phyloP scores from a whole-genome alignment of 2,797 vertebrate genomes.

The Tympanoctomys barrerae region DNA sequence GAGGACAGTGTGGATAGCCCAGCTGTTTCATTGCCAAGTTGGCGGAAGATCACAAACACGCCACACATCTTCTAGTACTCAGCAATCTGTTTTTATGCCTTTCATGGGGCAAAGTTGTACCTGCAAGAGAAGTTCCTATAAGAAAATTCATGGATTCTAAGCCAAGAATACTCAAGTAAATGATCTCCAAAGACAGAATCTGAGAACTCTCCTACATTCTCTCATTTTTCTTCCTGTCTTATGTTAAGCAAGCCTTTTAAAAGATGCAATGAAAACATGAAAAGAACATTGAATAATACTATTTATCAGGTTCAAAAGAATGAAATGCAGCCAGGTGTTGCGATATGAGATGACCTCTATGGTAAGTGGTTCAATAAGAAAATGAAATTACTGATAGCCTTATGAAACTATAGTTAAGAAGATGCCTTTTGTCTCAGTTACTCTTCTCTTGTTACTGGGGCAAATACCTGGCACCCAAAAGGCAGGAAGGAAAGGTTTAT shows the following conservation, averaged over 20 bases:
- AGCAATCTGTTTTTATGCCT: too few relatives aligned
- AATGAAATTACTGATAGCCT: background rate
- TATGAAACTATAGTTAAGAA: background rate
- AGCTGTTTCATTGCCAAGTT: background rate
- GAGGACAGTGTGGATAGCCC: rapidly evolving
- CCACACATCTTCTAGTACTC: rapidly evolving
- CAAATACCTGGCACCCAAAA: too few relatives aligned
- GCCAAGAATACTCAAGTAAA: background rate
- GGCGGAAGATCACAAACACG: background rate
- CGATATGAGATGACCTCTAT: background rate
- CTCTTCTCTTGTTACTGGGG: too few relatives aligned
- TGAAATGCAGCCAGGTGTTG: background rate
- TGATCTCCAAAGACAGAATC: background rate
- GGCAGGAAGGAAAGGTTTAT: too few relatives aligned
- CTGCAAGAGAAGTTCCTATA: rapidly evolving
- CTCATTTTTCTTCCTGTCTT: background rate
- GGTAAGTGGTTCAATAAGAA: background rate
- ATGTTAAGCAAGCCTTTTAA: background rate
- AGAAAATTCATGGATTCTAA: background rate
- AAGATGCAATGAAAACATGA: background rate
- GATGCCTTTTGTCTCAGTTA: background rate
- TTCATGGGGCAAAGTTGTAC: too few relatives aligned
- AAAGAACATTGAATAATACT: background rate
- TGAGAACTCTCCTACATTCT: background rate
- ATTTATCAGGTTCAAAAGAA: background rate